phyloP scores from a whole-genome alignment of 1,140 invertebrate genomes.

The Lasioglossum baleicum region DNA sequence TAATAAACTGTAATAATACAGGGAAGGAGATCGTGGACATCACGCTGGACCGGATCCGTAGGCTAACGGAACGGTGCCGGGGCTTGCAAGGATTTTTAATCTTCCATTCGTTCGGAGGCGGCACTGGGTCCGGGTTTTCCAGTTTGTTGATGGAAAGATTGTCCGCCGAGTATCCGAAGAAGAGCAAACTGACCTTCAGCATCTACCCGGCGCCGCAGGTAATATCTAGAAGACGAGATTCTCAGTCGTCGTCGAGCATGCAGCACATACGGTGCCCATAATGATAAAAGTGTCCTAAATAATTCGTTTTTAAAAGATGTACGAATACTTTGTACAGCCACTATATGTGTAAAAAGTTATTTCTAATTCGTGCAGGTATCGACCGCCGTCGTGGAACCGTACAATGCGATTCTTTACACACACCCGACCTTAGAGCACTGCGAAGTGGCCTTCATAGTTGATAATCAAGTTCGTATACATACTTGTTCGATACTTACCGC shows the following conservation, averaged over 20 bases:
- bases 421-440: constrained; percentile 87
- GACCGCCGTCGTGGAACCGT: constrained; percentile 86
- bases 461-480: constrained; percentile 77
- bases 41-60: constrained; percentile 72
- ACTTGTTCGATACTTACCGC: too few relatives aligned
- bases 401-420: constrained; percentile 86
- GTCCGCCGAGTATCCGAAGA: constrained; percentile 83
- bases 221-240: not conserved
- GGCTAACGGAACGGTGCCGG: constrained; percentile 80
- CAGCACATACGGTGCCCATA: too few relatives aligned
- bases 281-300: too few relatives aligned
- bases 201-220: constrained; percentile 85
- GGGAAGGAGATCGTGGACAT: constrained; percentile 81
- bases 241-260: too few relatives aligned
- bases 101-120: constrained; percentile 95
- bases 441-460: constrained; percentile 87
- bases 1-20: constrained; percentile 38
- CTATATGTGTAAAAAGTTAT: not conserved
- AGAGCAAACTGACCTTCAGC: constrained; percentile 83
- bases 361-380: constrained; percentile 75
- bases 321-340: too few relatives aligned
- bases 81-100: constrained; percentile 88
- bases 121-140: constrained; percentile 84
- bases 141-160: constrained; percentile 82
- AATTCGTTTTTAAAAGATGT: too few relatives aligned